Conservation (phyloP, 2,888 invertebrate genomes). For the Pantelozetes paolii region DNA sequence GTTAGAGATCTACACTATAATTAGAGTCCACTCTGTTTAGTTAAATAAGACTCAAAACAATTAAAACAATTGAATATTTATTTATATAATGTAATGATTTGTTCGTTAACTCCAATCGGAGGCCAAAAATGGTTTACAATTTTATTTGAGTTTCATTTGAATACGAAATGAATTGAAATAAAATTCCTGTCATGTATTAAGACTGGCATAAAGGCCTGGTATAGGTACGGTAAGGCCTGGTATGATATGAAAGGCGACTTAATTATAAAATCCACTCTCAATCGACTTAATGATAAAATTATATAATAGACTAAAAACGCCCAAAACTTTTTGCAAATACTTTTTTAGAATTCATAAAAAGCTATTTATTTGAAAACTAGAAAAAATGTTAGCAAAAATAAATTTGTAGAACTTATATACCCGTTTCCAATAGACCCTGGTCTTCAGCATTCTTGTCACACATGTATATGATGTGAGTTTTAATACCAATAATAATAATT, state of each 20-base stretch:
- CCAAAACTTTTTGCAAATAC: conserved; percentile 12
- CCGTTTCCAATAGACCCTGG: not conserved
- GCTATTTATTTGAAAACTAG: not conserved
- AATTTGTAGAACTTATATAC: not conserved
- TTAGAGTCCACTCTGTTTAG: not conserved
- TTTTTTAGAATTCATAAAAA: conserved; percentile 14
- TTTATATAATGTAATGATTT: conserved; percentile 28
- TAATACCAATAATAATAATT: conserved; percentile 26
- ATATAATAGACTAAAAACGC: conserved; percentile 3
- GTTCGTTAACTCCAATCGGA: conserved; percentile 14
- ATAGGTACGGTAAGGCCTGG: no score
- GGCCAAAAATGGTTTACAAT: not conserved
- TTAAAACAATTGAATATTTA: conserved; percentile 15
- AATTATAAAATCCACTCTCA: conserved; percentile 24
- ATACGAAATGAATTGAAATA: conserved; percentile 12
- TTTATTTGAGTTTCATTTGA: conserved; percentile 12
- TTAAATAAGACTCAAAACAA: not conserved
- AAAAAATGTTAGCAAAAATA: not conserved
- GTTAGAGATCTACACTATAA: not conserved
- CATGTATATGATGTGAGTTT: not conserved
- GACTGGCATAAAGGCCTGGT: not conserved
- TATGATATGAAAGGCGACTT: not conserved
- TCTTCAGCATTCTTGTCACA: conserved; percentile 24
- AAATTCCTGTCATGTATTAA: conserved; percentile 19
- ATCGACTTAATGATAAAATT: conserved; percentile 15